These are phyloP conservation scores for Mormyrus hasselquistii DNA, from an alignment of 2,797 vertebrate species.

Conservation along the genomic window DNA sequence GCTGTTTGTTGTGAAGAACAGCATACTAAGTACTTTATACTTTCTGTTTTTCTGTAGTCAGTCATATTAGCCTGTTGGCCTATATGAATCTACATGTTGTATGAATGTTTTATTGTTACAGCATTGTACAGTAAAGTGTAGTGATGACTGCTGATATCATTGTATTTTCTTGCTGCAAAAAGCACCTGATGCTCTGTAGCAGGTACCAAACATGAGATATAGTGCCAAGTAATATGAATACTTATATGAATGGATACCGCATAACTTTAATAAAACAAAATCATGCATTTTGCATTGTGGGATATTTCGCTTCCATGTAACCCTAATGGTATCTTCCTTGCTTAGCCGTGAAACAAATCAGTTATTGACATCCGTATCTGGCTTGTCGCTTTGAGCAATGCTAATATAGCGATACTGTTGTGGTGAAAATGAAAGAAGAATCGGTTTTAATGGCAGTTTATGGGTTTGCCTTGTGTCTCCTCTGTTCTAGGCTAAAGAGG, in stretches of 20 bases:
- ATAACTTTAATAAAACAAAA: background rate
- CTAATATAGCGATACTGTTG: background rate
- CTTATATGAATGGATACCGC: background rate
- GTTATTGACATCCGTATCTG: background rate
- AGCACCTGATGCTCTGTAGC: background rate
- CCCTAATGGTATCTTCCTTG: background rate
- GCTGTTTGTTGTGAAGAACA: background rate
- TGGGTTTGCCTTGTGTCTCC: conserved; percentile 6
- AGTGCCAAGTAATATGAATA: background rate
- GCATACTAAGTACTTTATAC: background rate
- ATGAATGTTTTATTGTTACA: background rate
- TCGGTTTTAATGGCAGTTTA: background rate
- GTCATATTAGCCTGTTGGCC: background rate
- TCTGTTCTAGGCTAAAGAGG: conserved; percentile 78
- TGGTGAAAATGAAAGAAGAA: conserved; percentile 20
- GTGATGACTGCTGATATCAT: background rate
- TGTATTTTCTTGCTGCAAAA: background rate
- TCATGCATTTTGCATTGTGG: background rate
- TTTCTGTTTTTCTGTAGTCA: background rate
- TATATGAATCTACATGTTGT: background rate
- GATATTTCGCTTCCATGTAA: background rate
- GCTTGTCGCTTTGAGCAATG: background rate
- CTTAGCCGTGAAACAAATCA: background rate
- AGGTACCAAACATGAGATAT: background rate
- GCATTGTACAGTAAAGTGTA: background rate